phyloP scores from a whole-genome alignment of 2,888 invertebrate species.

The Hartigia nigra region DNA sequence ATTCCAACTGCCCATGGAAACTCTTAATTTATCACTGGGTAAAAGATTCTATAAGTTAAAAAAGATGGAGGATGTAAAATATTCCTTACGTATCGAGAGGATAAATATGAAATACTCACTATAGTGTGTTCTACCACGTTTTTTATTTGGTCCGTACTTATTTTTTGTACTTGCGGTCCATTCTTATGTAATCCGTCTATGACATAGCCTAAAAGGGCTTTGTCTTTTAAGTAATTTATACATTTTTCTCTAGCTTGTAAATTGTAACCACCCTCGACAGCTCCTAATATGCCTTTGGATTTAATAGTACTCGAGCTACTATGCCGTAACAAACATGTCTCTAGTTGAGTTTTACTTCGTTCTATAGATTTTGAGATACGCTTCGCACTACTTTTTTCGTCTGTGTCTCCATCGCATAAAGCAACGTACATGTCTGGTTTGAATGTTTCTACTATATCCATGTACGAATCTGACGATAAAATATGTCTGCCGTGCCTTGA shows the following conservation, averaged over 20 bases:
- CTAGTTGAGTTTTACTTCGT: constrained; percentile 75
- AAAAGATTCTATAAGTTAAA: constrained; percentile 70
- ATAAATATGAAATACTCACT: constrained; percentile 65
- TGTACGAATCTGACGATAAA: constrained; percentile 77
- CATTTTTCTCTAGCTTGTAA: constrained; percentile 74
- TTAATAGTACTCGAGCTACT: constrained; percentile 69
- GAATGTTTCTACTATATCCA: constrained; percentile 81
- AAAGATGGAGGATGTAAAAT: background rate
- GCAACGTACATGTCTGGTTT: constrained; percentile 86
- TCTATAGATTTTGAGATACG: constrained; percentile 78
- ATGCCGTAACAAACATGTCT: constrained; percentile 76
- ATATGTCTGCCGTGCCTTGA: constrained; percentile 80
- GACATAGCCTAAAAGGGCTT: constrained; percentile 77
- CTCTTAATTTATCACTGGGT: constrained; percentile 76
- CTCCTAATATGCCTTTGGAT: constrained; percentile 71
- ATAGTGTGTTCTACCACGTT: constrained; percentile 73
- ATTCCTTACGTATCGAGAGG: constrained; percentile 14
- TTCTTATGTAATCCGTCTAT: constrained; percentile 86
- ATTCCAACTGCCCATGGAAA: constrained; percentile 84
- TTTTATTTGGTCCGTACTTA: constrained; percentile 69
- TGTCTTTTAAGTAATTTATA: constrained; percentile 71
- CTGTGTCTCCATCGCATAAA: constrained; percentile 82
- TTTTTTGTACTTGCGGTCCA: constrained; percentile 71
- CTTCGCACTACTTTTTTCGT: constrained; percentile 75
- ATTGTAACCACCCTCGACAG: constrained; percentile 81